A percentile compares a stretch with the other conserved stretches of the same genome.
Conservation (phyloP, 2,797 vertebrate species). For the Scolopax bukidnonensis region DNA sequence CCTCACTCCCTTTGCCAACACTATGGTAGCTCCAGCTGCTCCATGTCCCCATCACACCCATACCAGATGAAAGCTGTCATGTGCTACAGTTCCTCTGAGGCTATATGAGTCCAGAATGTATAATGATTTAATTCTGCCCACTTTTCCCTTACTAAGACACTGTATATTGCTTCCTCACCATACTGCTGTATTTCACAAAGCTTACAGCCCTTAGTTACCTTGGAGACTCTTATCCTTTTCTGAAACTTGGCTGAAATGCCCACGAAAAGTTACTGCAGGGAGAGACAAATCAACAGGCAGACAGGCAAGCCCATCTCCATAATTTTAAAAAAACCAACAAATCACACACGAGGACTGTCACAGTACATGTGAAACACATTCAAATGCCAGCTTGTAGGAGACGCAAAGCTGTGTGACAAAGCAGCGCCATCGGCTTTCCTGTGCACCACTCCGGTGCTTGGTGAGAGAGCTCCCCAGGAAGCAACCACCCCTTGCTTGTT, state of each 20-base stretch:
- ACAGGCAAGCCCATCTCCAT: background rate
- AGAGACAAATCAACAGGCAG: background rate
- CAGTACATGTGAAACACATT: background rate
- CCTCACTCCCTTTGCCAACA: background rate
- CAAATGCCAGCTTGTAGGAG: background rate
- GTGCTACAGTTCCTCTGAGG: background rate
- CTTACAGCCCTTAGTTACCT: background rate
- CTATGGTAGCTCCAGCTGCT: background rate
- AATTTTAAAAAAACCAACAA: background rate
- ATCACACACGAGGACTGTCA: background rate
- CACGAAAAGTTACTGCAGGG: background rate
- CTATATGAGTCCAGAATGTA: background rate
- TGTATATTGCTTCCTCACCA: background rate
- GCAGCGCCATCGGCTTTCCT: background rate
- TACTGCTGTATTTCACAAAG: background rate
- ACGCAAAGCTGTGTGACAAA: accelerated
- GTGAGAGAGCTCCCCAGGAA: background rate
- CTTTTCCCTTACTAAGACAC: background rate
- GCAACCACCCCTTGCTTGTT: background rate
- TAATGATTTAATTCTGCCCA: background rate
- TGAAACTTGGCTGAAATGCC: background rate
- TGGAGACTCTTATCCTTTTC: background rate
- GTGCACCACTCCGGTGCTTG: accelerated
- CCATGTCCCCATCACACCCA: background rate
- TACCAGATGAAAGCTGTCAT: background rate